A percentile compares a stretch with the other conserved stretches of the same genome.
These are phyloP conservation scores for Samia ricini DNA, from an alignment of 1,140 invertebrate genomes.

Conservation along the genomic window DNA sequence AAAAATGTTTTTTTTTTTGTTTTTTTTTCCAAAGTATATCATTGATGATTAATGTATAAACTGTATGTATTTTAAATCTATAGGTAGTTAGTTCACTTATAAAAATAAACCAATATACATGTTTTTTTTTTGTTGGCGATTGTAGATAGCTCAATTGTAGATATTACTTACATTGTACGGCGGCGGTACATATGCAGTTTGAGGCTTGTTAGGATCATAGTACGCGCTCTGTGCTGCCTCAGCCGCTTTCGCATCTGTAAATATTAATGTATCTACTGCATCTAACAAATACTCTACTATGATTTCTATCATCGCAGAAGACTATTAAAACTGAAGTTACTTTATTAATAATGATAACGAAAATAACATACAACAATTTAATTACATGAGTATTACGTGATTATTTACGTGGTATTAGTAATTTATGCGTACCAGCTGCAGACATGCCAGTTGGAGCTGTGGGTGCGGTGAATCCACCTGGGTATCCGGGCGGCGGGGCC, in stretches of 20 bases:
- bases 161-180: slow-evolving; percentile 85
- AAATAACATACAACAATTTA: too few relatives aligned
- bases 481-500: slow-evolving; percentile 41
- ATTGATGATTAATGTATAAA: too few relatives aligned
- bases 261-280: slow-evolving; percentile 51
- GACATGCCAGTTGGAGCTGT: slow-evolving; percentile 44
- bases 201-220: slow-evolving; percentile 90
- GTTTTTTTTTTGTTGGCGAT: too few relatives aligned
- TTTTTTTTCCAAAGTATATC: too few relatives aligned
- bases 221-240: slow-evolving; percentile 93
- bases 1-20: too few relatives aligned
- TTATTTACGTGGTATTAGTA: too few relatives aligned
- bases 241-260: slow-evolving; percentile 89
- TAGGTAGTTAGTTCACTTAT: too few relatives aligned
- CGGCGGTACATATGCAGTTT: slow-evolving; percentile 91
- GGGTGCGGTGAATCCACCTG: slow-evolving; percentile 46
- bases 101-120: too few relatives aligned
- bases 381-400: too few relatives aligned
- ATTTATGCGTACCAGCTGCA: slow-evolving; percentile 32
- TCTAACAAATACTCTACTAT: slow-evolving; percentile 13
- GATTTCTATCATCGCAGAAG: background rate
- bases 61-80: too few relatives aligned
- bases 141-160: background rate
- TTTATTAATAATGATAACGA: background rate
- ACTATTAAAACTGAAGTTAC: background rate